Evolutionary conservation across 2,113 vertebrate genomes (phyloP), one percentile per base, ranked within the genome.

Genomic region (Entomyzon cyanotis): DNA sequence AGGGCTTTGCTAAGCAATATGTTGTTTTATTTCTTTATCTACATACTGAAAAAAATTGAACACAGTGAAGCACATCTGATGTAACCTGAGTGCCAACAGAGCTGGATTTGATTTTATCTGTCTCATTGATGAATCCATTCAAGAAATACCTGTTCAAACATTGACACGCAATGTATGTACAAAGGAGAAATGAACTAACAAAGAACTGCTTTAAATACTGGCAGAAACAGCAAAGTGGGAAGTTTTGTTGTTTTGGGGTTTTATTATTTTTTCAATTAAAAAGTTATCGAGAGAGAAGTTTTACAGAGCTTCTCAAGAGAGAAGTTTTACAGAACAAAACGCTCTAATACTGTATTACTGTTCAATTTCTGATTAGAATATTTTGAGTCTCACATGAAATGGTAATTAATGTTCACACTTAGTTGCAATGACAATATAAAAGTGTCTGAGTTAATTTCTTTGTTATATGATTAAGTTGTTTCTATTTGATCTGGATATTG

Each of bases 1-100:
- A 91, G 81, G 87, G 92, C 15, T 95, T 95, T 97, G 89, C 31
- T 86, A 56, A 89, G 14, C 33, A 75, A 23, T 81, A 35, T 70
- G 67, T 70, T 81, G 13, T 79, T 55, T 12, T 2, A 58, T 82
- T 44, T 80, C 27, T 82, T 84, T 62, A 12, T 75, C 67, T 93
- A 55, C 4, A 30, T 76, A 35, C 9, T 25, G 8, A 11, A 62
- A 81, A 80, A 28, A 18, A n/a, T 22, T 39, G 21, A 41, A 12
- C 46, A 28, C 7, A 35, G 3, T 56, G 42, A 70, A 90, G 25
- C 35, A 68, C 52, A 75, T 27, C 49, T 71, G 49, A 70, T 63
- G 20, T 63, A 90, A 89, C 21, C 23, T 79, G 79, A 53, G 33
- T 49, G 64, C 53, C 55, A 78, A 42, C 79, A 93, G 83, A 84